phyloP scores from a whole-genome alignment of 2,888 invertebrate genomes.

The Polia nebulosa region DNA sequence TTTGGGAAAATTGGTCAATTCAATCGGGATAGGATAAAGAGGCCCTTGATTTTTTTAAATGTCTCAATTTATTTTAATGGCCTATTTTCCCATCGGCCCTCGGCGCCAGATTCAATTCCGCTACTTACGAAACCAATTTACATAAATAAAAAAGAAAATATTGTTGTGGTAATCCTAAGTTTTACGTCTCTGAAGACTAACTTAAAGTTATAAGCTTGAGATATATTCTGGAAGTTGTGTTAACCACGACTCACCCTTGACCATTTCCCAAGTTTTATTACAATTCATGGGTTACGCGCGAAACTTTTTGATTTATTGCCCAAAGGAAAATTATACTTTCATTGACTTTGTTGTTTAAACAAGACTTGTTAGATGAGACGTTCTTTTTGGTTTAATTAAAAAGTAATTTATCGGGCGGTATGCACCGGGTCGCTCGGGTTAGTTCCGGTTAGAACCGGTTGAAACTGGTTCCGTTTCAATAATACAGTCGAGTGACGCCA shows the following conservation, averaged over 20 bases:
- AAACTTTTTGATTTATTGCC: slow-evolving; percentile 64
- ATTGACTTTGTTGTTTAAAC: slow-evolving; percentile 57
- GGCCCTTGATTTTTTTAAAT: slow-evolving; percentile 20
- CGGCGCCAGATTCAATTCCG: slow-evolving; percentile 23
- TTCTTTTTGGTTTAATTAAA: slow-evolving; percentile 55
- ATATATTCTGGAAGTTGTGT: not conserved
- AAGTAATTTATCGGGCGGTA: slow-evolving; percentile 39
- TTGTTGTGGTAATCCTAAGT: slow-evolving; percentile 12
- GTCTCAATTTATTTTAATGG: slow-evolving; percentile 25
- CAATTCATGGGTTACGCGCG: slow-evolving; percentile 29
- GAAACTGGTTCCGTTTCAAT: slow-evolving; percentile 22
- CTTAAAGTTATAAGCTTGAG: slow-evolving; percentile 6
- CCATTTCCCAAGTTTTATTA: slow-evolving; percentile 49
- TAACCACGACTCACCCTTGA: slow-evolving; percentile 41
- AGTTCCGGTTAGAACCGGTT: not conserved
- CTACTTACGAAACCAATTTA: slow-evolving; percentile 30
- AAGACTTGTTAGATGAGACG: slow-evolving; percentile 26
- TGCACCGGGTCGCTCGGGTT: slow-evolving; percentile 19
- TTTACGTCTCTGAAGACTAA: slow-evolving; percentile 13
- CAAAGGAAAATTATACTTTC: slow-evolving; percentile 61
- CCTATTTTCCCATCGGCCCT: slow-evolving; percentile 14
- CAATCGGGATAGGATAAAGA: slow-evolving; percentile 22
- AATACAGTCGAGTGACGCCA: slow-evolving; percentile 16
- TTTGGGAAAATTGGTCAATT: slow-evolving; percentile 18
- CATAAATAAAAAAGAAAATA: slow-evolving; percentile 22